phyloP scores from a whole-genome alignment of 2,797 vertebrate species.

The Catamblyrhynchus diadema region DNA sequence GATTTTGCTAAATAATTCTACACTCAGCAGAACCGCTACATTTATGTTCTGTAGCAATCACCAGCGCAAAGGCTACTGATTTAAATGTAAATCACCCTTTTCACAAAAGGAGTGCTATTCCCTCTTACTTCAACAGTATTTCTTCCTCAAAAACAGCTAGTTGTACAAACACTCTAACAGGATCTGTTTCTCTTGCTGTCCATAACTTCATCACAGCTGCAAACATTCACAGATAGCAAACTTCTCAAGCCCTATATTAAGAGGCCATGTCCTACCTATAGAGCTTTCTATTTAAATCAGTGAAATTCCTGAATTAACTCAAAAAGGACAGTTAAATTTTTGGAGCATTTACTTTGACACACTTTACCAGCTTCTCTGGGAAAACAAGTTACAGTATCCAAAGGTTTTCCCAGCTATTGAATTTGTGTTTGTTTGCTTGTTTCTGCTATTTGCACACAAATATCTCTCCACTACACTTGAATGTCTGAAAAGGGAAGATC shows the following conservation, averaged over 20 bases:
- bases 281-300: neutral
- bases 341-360: neutral
- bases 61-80: neutral
- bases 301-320: neutral
- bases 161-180: neutral
- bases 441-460: constrained; percentile 58
- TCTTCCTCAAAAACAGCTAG: neutral
- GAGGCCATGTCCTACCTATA: neutral
- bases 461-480: constrained; percentile 37
- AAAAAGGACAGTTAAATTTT: neutral
- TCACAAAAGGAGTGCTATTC: neutral
- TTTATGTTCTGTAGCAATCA: neutral
- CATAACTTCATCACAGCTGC: neutral
- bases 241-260: neutral
- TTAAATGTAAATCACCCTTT: constrained; percentile 42
- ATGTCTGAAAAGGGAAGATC: constrained; percentile 43
- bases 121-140: neutral
- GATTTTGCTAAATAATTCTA: constrained; percentile 37
- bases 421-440: constrained; percentile 43
- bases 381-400: neutral
- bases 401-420: constrained; percentile 39
- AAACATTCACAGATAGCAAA: neutral
- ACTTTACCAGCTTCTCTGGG: neutral
- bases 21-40: neutral
- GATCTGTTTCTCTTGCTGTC: neutral